Percentiles rank a stretch among this genome's conserved stretches.
Evolutionary conservation across 2,797 vertebrate genomes (phyloP).

Genomic region (Mallotus villosus): DNA sequence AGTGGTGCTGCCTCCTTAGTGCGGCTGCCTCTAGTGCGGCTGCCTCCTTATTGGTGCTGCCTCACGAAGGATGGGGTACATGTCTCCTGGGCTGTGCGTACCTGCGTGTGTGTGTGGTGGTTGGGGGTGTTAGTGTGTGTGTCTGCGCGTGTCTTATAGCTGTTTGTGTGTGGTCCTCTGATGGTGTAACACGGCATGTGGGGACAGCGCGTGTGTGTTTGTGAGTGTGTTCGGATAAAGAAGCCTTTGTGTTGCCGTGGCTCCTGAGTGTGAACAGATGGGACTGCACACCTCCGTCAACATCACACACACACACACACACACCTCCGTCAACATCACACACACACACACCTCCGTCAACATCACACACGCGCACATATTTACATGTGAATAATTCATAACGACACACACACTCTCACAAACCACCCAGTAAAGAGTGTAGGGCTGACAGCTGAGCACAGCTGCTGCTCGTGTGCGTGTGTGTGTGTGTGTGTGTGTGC

Average conservation of each 20-base stretch:
- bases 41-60: not conserved
- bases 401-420: not conserved
- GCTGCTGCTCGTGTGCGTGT: no score
- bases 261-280: slow-evolving; percentile 55
- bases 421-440: slow-evolving; percentile 14
- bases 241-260: slow-evolving; percentile 59
- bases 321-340: no score
- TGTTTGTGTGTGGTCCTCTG: slow-evolving; percentile 51
- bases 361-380: slow-evolving; percentile 27
- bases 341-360: slow-evolving; percentile 25
- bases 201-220: slow-evolving; percentile 48
- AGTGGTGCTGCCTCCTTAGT: no score
- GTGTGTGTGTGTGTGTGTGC: no score
- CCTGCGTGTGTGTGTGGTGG: slow-evolving; percentile 18
- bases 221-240: slow-evolving; percentile 52
- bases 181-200: slow-evolving; percentile 60
- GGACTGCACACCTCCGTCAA: not conserved
- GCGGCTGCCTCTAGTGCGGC: no score
- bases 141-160: slow-evolving; percentile 2
- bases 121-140: slow-evolving; percentile 4
- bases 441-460: no score
- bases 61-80: slow-evolving; percentile 42
- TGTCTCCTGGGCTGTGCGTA: slow-evolving; percentile 31
- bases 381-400: no score
- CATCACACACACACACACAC: not conserved